A percentile compares a stretch with the other conserved stretches of the same genome.
phyloP scores from a whole-genome alignment of 2,113 vertebrate genomes.

The Fukomys damarensis region DNA sequence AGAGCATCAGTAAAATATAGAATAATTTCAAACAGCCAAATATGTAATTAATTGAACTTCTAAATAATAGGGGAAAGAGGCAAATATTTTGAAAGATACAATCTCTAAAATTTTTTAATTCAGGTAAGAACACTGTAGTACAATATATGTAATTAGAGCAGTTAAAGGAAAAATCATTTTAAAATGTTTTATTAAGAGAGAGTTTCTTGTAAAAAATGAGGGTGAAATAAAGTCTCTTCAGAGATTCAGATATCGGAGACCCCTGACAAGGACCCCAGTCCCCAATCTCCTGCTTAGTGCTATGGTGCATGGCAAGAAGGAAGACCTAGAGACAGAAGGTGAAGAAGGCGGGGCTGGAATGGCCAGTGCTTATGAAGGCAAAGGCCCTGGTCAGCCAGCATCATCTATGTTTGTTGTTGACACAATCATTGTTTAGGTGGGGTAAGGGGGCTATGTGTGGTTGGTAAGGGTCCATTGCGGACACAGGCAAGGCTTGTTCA shows the following conservation, averaged over 20 bases:
- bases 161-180: background rate
- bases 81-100: background rate
- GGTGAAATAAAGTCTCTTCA: background rate
- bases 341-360: no score
- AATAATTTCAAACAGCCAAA: background rate
- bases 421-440: no score
- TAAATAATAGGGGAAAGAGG: background rate
- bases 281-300: no score
- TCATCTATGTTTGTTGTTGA: no score
- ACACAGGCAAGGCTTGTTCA: no score
- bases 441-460: no score
- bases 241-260: background rate
- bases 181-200: background rate
- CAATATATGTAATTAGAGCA: background rate
- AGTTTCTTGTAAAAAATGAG: slow-evolving; percentile 19
- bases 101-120: background rate
- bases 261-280: no score
- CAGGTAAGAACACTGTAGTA: background rate
- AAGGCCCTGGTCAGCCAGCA: no score
- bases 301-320: no score
- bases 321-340: no score
- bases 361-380: no score
- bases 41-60: background rate
- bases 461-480: no score
- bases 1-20: background rate